Evolutionary conservation across 2,888 invertebrate species (phyloP).

Genomic region (Ganaspis brasiliensis): DNA sequence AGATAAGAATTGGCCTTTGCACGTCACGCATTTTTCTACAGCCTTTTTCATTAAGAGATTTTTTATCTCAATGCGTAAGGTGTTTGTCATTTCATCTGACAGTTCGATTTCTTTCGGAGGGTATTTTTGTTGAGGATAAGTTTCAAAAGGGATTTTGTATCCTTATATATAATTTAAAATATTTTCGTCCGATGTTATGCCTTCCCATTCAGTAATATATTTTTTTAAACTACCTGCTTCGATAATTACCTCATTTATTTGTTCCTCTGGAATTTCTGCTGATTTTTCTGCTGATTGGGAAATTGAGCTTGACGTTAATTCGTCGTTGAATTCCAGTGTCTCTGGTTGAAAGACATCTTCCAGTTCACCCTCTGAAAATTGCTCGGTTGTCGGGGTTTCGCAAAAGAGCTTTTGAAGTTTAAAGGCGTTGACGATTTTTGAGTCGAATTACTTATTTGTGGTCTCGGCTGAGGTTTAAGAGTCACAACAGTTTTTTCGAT

Average conservation of each 20-base stretch:
- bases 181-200: neutral
- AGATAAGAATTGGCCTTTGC: conserved; percentile 46
- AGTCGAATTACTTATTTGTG: neutral
- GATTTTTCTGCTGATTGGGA: no score
- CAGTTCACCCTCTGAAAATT: neutral
- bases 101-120: neutral
- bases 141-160: neutral
- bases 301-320: no score
- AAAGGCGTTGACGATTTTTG: neutral
- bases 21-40: neutral
- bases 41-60: neutral
- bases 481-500: neutral
- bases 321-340: neutral
- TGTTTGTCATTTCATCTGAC: no score
- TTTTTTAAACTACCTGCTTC: neutral
- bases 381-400: neutral
- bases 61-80: neutral
- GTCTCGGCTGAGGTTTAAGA: neutral
- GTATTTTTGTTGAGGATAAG: neutral
- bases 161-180: neutral
- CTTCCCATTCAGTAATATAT: neutral
- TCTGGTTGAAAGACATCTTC: neutral
- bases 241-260: neutral
- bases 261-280: no score
- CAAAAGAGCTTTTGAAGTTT: neutral